Conservation (phyloP, 2,113 vertebrate species). For the Plotosus lineatus region DNA sequence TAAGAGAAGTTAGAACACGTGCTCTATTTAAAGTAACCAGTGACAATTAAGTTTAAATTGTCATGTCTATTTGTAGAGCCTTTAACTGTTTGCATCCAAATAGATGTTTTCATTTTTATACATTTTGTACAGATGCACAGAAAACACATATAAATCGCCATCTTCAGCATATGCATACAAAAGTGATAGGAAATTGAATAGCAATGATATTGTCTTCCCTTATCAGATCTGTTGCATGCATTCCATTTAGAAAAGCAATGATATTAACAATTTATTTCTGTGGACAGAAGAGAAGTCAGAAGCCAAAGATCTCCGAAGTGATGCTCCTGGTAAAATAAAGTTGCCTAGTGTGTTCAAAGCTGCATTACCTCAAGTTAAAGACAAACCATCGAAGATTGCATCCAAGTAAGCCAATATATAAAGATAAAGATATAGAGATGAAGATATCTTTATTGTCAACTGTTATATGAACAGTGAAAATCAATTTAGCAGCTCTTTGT, state of each 20-base stretch:
- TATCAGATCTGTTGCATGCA: background rate
- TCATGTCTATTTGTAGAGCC: background rate
- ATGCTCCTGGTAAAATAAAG: constrained; percentile 72
- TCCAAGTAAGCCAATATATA: constrained; percentile 63
- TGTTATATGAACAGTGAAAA: too few species aligned
- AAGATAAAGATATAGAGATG: too few species aligned
- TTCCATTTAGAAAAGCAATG: background rate
- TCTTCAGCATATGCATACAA: background rate
- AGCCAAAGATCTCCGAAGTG: constrained; percentile 67
- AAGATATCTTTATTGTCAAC: too few species aligned
- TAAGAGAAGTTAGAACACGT: constrained; percentile 34
- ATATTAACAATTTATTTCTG: constrained; percentile 7
- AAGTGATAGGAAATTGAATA: background rate
- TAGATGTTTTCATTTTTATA: background rate
- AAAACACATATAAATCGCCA: background rate
- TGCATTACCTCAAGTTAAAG: constrained; percentile 67
- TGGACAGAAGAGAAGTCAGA: constrained; percentile 71
- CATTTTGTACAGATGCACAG: background rate
- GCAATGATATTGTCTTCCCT: background rate
- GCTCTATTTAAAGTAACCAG: background rate
- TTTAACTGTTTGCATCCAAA: background rate
- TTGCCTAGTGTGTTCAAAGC: constrained; percentile 62
- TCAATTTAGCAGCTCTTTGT: too few species aligned
- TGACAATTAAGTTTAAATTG: background rate
- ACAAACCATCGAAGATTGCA: constrained; percentile 64